These are phyloP conservation scores for Planiliza haematocheilus DNA, from an alignment of 2,113 vertebrate genomes.

Conservation along the genomic window DNA sequence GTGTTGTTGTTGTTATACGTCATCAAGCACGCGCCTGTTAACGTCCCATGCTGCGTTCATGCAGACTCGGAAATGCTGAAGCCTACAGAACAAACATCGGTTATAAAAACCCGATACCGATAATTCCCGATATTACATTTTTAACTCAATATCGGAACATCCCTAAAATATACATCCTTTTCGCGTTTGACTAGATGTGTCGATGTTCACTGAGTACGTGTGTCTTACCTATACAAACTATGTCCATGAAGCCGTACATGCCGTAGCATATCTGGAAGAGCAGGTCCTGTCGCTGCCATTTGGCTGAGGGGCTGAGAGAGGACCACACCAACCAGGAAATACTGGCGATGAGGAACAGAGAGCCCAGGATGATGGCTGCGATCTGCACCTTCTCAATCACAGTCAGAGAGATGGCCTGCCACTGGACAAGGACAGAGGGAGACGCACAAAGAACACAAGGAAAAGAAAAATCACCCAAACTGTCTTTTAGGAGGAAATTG, in stretches of 20 bases:
- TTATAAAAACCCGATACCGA: no score
- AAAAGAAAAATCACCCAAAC: neutral
- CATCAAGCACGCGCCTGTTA: no score
- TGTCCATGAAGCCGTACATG: conserved; percentile 94
- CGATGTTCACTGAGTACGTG: neutral
- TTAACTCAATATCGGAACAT: no score
- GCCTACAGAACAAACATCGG: no score
- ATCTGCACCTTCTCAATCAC: conserved; percentile 93
- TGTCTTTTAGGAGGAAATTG: neutral
- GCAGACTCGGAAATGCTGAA: no score
- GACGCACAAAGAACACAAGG: neutral
- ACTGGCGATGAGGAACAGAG: conserved; percentile 90
- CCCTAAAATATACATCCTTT: no score
- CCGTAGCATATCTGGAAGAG: conserved; percentile 94
- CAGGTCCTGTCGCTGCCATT: conserved; percentile 92
- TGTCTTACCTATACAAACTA: conserved; percentile 90
- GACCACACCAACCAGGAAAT: conserved; percentile 93
- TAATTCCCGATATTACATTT: no score
- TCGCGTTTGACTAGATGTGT: no score
- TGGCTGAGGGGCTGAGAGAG: conserved; percentile 90
- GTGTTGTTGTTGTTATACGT: no score
- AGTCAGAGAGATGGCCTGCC: conserved; percentile 91
- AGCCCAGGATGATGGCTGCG: conserved; percentile 90
- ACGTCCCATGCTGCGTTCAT: no score
- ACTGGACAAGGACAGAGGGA: conserved; percentile 71